A percentile compares a stretch with the other conserved stretches of the same genome.
Evolutionary conservation across 1,140 invertebrate genomes (phyloP).

Genomic region (Physella acuta): DNA sequence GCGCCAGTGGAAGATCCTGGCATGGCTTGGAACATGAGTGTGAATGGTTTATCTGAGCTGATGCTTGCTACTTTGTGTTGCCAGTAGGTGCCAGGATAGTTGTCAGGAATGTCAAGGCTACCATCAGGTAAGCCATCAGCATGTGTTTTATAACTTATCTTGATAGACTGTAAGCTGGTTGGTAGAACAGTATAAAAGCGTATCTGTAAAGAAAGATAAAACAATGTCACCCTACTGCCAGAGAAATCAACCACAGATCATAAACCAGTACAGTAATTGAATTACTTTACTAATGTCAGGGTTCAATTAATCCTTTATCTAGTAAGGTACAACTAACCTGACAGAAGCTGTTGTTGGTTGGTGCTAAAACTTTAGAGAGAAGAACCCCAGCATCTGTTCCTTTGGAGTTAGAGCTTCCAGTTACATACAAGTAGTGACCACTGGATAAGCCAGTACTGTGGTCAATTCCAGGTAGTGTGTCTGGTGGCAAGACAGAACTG

Average conservation of each 20-base stretch:
- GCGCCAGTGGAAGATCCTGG: slow-evolving; percentile 43
- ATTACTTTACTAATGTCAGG: too few species aligned
- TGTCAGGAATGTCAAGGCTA: slow-evolving; percentile 26
- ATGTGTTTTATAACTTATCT: slow-evolving; percentile 41
- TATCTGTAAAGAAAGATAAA: slow-evolving; percentile 22
- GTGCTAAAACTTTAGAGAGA: slow-evolving; percentile 27
- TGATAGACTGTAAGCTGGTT: slow-evolving; percentile 39
- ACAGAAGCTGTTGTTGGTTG: slow-evolving; percentile 7
- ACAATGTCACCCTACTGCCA: slow-evolving; percentile 28
- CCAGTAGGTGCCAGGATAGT: slow-evolving; percentile 47
- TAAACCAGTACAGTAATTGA: too few species aligned
- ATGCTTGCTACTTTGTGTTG: slow-evolving; percentile 29
- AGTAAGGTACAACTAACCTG: slow-evolving; percentile 1
- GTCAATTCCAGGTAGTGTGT: slow-evolving; percentile 42
- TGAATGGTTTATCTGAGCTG: slow-evolving; percentile 37
- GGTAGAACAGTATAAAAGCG: slow-evolving; percentile 48
- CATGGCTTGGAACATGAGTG: slow-evolving; percentile 46
- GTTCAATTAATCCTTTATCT: neutral
- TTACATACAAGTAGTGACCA: slow-evolving; percentile 55
- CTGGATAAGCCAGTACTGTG: slow-evolving; percentile 41
- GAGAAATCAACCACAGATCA: slow-evolving; percentile 43
- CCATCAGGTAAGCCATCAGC: slow-evolving; percentile 43
- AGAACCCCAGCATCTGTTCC: slow-evolving; percentile 58
- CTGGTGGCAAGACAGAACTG: slow-evolving; percentile 29
- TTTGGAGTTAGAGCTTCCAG: slow-evolving; percentile 53